phyloP scores from a whole-genome alignment of 2,888 invertebrate genomes.

The Electrophaes corylata region DNA sequence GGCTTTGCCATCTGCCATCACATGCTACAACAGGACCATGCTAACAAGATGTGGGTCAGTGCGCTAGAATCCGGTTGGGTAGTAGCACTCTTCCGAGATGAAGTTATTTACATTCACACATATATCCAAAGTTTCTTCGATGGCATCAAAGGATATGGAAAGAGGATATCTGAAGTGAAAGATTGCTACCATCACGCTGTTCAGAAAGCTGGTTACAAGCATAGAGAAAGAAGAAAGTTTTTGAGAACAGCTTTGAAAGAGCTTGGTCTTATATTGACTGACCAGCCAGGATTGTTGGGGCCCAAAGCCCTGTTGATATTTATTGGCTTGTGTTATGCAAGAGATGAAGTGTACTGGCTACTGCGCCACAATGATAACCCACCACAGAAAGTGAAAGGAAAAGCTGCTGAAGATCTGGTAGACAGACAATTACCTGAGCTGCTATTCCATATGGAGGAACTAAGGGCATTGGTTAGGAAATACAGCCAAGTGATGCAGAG shows the following conservation, averaged over 20 bases:
- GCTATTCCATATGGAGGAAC: conserved; percentile 98
- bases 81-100: conserved; percentile 97
- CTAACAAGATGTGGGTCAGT: conserved; percentile 95
- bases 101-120: conserved; percentile 97
- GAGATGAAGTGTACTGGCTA: conserved; percentile 99
- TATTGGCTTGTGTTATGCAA: conserved; percentile 96
- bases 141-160: conserved; percentile 96
- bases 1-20: conserved; percentile 96
- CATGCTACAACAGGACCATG: conserved; percentile 92
- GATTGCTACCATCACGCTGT: conserved; percentile 96
- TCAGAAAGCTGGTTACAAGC: conserved; percentile 95
- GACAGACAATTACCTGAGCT: conserved; percentile 98
- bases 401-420: conserved; percentile 95
- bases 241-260: conserved; percentile 97
- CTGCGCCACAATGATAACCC: conserved; percentile 98
- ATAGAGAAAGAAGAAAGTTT: conserved; percentile 98
- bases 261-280: conserved; percentile 96
- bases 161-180: conserved; percentile 97
- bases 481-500: conserved; percentile 98
- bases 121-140: conserved; percentile 97
- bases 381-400: conserved; percentile 94
- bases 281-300: conserved; percentile 98
- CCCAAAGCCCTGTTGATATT: conserved; percentile 98
- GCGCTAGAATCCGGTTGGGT: conserved; percentile 98
- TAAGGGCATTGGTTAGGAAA: conserved; percentile 96